These are phyloP conservation scores for Microcebus ravelobensis DNA, from an alignment of 2,113 vertebrate genomes.

Conservation along the genomic window DNA sequence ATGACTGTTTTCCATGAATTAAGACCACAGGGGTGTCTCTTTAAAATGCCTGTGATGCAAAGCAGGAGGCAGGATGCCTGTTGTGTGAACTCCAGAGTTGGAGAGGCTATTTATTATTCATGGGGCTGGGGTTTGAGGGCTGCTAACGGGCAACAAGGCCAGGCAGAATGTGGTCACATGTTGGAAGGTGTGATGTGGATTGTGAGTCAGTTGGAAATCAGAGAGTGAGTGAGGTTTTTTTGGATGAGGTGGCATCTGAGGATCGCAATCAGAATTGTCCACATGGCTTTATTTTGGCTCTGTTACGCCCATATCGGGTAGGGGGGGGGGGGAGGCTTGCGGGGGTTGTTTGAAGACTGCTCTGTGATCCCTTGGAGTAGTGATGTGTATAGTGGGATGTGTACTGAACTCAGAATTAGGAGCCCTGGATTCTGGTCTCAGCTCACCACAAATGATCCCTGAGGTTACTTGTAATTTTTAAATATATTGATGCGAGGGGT, in stretches of 20 bases:
- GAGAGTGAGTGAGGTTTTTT: background rate
- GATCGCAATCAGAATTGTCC: background rate
- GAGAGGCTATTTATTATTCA: background rate
- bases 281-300: background rate
- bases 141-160: background rate
- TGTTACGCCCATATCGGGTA: background rate
- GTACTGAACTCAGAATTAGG: background rate
- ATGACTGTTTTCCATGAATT: constrained; percentile 57
- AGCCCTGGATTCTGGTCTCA: background rate
- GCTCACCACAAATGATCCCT: background rate
- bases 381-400: background rate
- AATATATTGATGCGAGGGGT: background rate
- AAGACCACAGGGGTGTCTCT: constrained; percentile 28
- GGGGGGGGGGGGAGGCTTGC: accelerated
- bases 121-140: accelerated
- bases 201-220: background rate
- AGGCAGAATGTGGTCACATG: background rate
- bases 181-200: background rate
- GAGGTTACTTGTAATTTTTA: background rate
- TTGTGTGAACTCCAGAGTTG: background rate
- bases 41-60: constrained; percentile 5
- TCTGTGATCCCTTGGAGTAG: background rate
- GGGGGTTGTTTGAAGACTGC: background rate
- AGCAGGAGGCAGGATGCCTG: constrained; percentile 8
- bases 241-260: background rate